A percentile compares a stretch with the other conserved stretches of the same genome.
phyloP scores from a whole-genome alignment of 1,140 invertebrate genomes.

The Arctopsyche grandis region DNA sequence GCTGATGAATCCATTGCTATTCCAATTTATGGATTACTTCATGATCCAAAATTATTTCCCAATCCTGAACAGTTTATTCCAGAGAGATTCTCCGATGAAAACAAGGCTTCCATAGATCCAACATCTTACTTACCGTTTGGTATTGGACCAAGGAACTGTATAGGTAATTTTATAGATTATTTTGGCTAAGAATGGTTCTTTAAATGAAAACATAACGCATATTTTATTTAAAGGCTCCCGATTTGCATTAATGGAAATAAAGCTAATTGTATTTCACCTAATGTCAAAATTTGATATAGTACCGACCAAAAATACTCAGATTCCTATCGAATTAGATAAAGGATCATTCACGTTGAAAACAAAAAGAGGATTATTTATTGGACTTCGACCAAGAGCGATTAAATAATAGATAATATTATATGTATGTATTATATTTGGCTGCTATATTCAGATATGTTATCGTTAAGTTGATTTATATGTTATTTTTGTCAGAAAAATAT shows the following conservation, averaged over 20 bases:
- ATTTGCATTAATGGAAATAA: slow-evolving; percentile 66
- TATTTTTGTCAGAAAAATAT: too few species aligned
- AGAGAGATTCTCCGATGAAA: slow-evolving; percentile 63
- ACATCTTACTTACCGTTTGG: slow-evolving; percentile 67
- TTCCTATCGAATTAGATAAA: slow-evolving; percentile 34
- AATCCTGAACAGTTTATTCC: slow-evolving; percentile 66
- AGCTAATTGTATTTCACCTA: slow-evolving; percentile 60
- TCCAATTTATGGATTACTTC: slow-evolving; percentile 62
- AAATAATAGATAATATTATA: not conserved
- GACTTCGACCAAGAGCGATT: not conserved
- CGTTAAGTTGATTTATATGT: too few species aligned
- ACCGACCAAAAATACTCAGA: slow-evolving; percentile 36
- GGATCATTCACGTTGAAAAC: not conserved
- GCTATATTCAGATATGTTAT: too few species aligned
- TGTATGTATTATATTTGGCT: too few species aligned
- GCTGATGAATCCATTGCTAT: slow-evolving; percentile 56
- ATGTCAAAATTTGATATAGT: slow-evolving; percentile 54
- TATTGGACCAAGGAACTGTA: slow-evolving; percentile 60
- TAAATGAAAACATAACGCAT: not conserved
- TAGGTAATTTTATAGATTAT: slow-evolving; percentile 38
- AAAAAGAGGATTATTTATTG: not conserved
- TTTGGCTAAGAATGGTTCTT: not conserved
- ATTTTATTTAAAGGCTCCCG: slow-evolving; percentile 52
- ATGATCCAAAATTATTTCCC: slow-evolving; percentile 60
- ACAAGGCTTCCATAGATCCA: slow-evolving; percentile 55